phyloP scores from a whole-genome alignment of 2,797 vertebrate genomes.

The Sebastes trivittatus region DNA sequence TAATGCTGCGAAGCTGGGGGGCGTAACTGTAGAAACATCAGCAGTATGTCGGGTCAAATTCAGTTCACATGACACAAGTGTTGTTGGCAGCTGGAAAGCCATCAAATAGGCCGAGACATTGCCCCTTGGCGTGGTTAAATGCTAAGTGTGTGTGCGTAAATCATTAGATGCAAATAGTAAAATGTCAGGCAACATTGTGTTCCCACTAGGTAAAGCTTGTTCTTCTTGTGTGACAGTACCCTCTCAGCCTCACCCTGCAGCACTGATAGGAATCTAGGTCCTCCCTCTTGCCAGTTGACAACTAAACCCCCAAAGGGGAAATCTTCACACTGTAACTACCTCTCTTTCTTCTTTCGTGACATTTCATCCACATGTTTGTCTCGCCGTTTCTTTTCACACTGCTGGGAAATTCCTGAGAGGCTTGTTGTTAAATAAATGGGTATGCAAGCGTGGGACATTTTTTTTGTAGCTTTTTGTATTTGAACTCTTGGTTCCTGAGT shows the following conservation, averaged over 20 bases:
- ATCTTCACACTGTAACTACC: conserved; percentile 47
- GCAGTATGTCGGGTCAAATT: conserved; percentile 70
- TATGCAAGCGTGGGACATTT: not conserved
- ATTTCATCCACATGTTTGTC: conserved; percentile 45
- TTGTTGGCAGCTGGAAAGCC: conserved; percentile 63
- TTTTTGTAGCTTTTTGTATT: not conserved
- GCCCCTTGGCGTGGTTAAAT: conserved; percentile 61
- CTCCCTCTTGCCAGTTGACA: conserved; percentile 45
- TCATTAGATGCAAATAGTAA: conserved; percentile 61
- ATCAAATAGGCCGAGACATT: conserved; percentile 54
- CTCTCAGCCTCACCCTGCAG: conserved; percentile 30
- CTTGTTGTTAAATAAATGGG: conserved; percentile 42
- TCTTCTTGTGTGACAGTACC: conserved; percentile 48
- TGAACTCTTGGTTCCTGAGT: not conserved
- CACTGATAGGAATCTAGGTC: conserved; percentile 49
- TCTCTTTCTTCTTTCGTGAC: conserved; percentile 38
- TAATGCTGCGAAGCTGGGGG: conserved; percentile 56
- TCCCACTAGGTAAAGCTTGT: conserved; percentile 59
- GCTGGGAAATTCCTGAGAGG: conserved; percentile 52
- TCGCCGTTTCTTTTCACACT: conserved; percentile 34
- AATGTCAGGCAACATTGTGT: conserved; percentile 59
- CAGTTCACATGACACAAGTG: conserved; percentile 74
- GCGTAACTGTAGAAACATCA: conserved; percentile 71
- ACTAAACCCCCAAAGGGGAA: conserved; percentile 47
- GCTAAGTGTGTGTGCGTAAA: conserved; percentile 64